A percentile compares a stretch with the other conserved stretches of the same genome.
Conservation (phyloP, 2,113 vertebrate species). For the Oncorhynchus keta region DNA sequence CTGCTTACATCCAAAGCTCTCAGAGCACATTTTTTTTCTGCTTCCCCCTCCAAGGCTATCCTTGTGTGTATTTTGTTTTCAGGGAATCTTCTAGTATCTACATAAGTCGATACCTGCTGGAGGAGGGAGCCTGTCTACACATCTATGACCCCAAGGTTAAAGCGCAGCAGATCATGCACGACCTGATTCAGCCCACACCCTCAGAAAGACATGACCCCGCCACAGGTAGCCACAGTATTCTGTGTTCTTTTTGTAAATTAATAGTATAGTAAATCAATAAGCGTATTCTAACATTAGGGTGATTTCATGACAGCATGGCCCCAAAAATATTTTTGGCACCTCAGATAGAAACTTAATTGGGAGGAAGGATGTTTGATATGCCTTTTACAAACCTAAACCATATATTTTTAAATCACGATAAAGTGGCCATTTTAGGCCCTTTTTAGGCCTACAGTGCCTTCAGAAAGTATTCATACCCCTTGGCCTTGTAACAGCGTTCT, state of each 20-base stretch:
- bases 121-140: constrained; percentile 86
- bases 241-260: not conserved
- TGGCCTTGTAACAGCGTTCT: too few species aligned
- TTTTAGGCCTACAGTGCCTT: too few species aligned
- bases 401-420: too few species aligned
- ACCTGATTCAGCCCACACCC: constrained; percentile 83
- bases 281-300: too few species aligned
- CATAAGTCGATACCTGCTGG: constrained; percentile 88
- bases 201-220: constrained; percentile 70
- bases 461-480: too few species aligned
- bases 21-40: not conserved
- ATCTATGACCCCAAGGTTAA: constrained; percentile 88
- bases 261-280: too few species aligned
- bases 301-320: too few species aligned
- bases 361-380: too few species aligned
- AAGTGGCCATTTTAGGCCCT: too few species aligned
- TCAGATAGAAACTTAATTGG: too few species aligned
- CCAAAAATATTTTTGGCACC: too few species aligned
- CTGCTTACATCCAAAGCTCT: not conserved
- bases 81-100: constrained; percentile 91
- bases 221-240: constrained; percentile 69
- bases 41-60: not conserved
- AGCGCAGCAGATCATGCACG: constrained; percentile 84
- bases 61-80: constrained; percentile 7
- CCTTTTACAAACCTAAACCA: too few species aligned